These are phyloP conservation scores for Vanacampus margaritifer DNA, from an alignment of 2,113 vertebrate species.

Conservation along the genomic window DNA sequence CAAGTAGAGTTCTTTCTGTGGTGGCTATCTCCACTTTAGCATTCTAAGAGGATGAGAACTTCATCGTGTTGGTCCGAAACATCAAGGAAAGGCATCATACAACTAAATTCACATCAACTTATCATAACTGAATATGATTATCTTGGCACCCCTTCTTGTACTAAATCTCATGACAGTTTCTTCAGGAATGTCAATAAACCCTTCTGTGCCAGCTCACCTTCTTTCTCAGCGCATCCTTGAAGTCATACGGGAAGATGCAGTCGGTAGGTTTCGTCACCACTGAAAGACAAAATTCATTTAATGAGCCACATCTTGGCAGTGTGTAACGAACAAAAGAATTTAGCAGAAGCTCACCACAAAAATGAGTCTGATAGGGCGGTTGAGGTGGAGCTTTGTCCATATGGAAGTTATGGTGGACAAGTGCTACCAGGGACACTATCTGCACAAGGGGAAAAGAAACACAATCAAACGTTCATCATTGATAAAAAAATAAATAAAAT, in stretches of 20 bases:
- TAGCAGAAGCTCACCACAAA: constrained; percentile 82
- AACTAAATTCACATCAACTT: background rate
- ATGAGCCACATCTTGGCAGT: background rate
- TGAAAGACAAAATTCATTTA: constrained; percentile 52
- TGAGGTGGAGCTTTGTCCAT: constrained; percentile 89
- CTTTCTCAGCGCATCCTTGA: constrained; percentile 80
- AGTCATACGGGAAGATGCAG: constrained; percentile 94
- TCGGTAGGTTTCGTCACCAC: constrained; percentile 88
- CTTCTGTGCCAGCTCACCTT: constrained; percentile 74
- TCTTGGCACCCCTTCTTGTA: background rate
- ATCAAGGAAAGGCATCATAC: background rate
- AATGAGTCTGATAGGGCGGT: constrained; percentile 88
- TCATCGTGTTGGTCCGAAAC: background rate
- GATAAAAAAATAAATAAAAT: background rate
- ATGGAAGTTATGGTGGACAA: constrained; percentile 84
- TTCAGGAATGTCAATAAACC: background rate
- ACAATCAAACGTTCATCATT: background rate
- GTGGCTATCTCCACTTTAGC: constrained; percentile 87
- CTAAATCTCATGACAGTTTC: background rate
- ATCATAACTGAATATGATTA: background rate
- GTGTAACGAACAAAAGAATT: background rate
- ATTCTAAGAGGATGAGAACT: constrained; percentile 73
- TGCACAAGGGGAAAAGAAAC: constrained; percentile 45
- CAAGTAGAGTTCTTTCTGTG: constrained; percentile 89
- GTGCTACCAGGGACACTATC: constrained; percentile 86